A percentile compares a stretch with the other conserved stretches of the same genome.
phyloP scores from a whole-genome alignment of 2,113 vertebrate species.

The Serinus canaria region DNA sequence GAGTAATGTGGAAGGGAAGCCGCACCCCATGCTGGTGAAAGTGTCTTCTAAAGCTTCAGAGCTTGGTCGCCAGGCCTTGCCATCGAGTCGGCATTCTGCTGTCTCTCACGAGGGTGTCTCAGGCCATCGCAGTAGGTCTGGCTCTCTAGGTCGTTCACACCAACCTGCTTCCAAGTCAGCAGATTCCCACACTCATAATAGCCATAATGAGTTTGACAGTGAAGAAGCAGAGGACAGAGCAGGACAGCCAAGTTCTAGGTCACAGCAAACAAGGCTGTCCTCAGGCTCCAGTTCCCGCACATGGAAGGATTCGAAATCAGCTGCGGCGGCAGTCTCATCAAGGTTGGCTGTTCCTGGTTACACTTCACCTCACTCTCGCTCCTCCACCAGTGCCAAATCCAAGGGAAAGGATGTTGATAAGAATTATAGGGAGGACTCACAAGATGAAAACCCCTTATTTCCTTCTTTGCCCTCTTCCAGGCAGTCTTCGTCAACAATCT shows the following conservation, averaged over 20 bases:
- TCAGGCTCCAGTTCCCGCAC: neutral
- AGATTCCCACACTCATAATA: neutral
- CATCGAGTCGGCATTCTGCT: neutral
- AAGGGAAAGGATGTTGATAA: neutral
- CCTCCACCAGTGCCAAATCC: neutral
- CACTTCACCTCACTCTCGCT: neutral
- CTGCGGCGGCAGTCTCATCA: neutral
- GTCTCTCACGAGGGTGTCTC: neutral
- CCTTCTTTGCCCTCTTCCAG: constrained; percentile 46
- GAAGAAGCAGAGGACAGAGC: constrained; percentile 26
- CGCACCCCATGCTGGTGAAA: constrained; percentile 50
- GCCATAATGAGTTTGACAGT: neutral
- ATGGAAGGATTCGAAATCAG: neutral
- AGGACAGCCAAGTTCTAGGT: neutral
- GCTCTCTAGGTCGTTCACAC: constrained; percentile 1
- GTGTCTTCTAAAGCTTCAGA: constrained; percentile 30
- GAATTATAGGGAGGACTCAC: neutral
- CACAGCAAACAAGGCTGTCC: neutral
- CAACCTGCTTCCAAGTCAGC: constrained; percentile 14
- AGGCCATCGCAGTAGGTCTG: constrained; percentile 29
- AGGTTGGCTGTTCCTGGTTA: neutral
- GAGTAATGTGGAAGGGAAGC: neutral
- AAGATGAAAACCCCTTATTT: constrained; percentile 40
- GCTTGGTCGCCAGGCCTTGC: neutral
- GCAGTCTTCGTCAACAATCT: constrained; percentile 39